Evolutionary conservation across 2,113 vertebrate species (phyloP), one percentile per base, ranked within the genome.

Genomic region (Aleadryas rufinucha): DNA sequence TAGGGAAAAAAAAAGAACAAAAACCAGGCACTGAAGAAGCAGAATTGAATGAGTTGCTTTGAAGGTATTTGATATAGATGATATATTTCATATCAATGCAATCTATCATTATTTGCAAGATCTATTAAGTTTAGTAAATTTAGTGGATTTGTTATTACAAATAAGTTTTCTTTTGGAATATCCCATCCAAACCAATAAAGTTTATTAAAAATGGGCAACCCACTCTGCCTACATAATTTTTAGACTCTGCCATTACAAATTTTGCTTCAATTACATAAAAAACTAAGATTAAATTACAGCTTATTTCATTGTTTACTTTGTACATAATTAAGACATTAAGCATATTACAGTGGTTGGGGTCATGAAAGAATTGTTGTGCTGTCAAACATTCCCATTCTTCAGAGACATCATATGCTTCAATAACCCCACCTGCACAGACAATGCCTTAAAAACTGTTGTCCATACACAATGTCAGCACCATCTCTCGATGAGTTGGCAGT

Each of bases 241-340:
- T 47, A 79, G 53, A 68, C 9, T 50, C 23, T 59, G 15, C 3
- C 28, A n/a, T 59, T 95, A 93, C 12, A 37, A 87, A 69, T n/a
- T 84, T 70, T 93, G 54, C 69, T 97, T 95, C 89, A 93, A 95
- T 94, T 90, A 89, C 13, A 83, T 57, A 28, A 81, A 96, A 84
- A 76, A 69, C 35, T 18, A 44, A 84, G 60, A 89, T 82, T 95
- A 94, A 86, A 70, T 91, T 92, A 78, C 52, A 87, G 52, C n/a
- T 97, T 95, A 65, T 82, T 97, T 96, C 49, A 70, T 16, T 42
- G 16, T 70, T 85, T 45, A 53, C 12, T 74, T 80, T 24, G 18
- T 45, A 50, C 9, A 2, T 45, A 61, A 53, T 13, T 52, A 45
- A 88, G 89, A 72, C 3, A 0, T 54, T 33, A 92, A 86, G 42